phyloP scores from a whole-genome alignment of 2,888 invertebrate species.

The Hololepta plana region DNA sequence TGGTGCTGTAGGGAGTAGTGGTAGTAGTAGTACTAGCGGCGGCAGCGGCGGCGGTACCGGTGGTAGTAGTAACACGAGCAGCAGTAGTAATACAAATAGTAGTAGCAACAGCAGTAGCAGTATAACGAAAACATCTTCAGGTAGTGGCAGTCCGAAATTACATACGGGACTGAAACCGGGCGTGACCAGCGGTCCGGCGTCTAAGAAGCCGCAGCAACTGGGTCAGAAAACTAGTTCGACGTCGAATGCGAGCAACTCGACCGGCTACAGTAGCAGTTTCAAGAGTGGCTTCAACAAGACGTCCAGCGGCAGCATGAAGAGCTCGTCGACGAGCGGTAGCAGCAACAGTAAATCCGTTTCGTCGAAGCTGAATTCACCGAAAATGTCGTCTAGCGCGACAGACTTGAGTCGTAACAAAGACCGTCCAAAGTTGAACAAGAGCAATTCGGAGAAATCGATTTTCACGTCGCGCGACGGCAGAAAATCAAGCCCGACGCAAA shows the following conservation, averaged over 20 bases:
- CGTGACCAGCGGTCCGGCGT: conserved; percentile 72
- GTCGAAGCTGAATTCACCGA: conserved; percentile 39
- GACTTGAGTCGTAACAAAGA: conserved; percentile 45
- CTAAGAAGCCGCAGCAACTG: conserved; percentile 61
- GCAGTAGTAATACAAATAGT: not conserved
- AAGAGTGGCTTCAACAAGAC: conserved; percentile 14
- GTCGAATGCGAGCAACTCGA: conserved; percentile 26
- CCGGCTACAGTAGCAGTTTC: conserved; percentile 10
- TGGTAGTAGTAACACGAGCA: not conserved
- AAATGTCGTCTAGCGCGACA: conserved; percentile 32
- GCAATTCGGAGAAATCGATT: conserved; percentile 43
- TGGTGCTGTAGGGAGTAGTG: conserved; percentile 3
- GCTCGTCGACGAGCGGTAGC: too few relatives aligned
- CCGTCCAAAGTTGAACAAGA: conserved; percentile 37
- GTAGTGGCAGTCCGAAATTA: conserved; percentile 55
- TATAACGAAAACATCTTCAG: conserved; percentile 28
- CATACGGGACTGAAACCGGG: conserved; percentile 63
- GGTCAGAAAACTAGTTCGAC: conserved; percentile 75
- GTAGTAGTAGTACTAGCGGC: conserved; percentile 2
- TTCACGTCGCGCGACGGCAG: conserved; percentile 42
- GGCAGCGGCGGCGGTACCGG: conserved; percentile 3
- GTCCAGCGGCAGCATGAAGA: conserved; percentile 18
- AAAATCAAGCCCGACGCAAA: conserved; percentile 47
- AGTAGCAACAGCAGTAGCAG: conserved; percentile 21
- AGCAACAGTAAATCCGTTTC: too few relatives aligned